Conservation (phyloP, 2,888 invertebrate genomes). For the Sminthurinus aureus region DNA sequence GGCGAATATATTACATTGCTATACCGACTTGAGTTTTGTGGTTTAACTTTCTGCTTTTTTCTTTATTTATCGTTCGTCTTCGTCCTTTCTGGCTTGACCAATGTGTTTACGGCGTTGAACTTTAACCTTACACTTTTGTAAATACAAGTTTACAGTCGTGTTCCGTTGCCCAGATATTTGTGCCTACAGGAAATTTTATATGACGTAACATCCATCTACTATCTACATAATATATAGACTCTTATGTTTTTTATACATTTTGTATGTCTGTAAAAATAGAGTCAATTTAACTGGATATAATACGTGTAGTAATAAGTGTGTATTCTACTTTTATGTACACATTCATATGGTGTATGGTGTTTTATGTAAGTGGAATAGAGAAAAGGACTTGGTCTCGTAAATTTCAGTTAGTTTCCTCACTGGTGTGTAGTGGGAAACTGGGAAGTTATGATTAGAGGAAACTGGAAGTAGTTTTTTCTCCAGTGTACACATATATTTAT, state of each 20-base stretch:
- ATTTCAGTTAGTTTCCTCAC: no score
- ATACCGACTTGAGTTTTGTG: background rate
- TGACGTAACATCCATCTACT: background rate
- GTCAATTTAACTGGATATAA: no score
- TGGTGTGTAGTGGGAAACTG: no score
- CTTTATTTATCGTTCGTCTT: constrained; percentile 28
- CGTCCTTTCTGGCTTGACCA: constrained; percentile 28
- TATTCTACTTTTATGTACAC: no score
- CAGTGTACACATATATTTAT: no score
- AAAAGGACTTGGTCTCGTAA: no score
- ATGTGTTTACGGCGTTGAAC: constrained; percentile 31
- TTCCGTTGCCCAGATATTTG: background rate
- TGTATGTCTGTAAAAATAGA: no score
- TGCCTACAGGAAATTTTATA: background rate
- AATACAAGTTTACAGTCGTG: background rate
- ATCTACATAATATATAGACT: background rate
- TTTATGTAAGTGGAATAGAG: background rate
- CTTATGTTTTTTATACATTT: background rate
- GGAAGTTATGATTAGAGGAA: no score
- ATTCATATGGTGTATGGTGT: background rate
- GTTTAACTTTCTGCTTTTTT: constrained; percentile 30
- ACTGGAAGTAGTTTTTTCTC: no score
- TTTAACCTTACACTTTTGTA: constrained; percentile 35
- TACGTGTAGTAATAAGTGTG: no score
- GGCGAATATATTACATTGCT: background rate